Evolutionary conservation across 2,888 invertebrate species (phyloP), one percentile per base, ranked within the genome.

Genomic region (Euzetes globulus): DNA sequence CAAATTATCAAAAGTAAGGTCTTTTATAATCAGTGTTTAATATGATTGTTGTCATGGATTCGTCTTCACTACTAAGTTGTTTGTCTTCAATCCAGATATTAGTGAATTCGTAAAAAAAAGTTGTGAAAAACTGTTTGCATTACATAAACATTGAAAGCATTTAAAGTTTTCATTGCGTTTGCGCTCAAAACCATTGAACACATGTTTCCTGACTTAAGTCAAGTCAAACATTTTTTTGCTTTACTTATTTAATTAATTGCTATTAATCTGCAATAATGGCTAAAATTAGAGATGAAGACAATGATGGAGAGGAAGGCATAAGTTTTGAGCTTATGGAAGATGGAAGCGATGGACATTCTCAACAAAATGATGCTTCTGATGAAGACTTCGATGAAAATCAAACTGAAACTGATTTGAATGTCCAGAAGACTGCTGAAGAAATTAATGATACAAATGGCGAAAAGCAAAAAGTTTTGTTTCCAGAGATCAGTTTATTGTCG

Each of bases 401-500:
- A 41, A 41, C 65, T 1, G 29, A 70, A 5, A 29, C 4, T 72
- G 72, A 72, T 19, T 29, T 15, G 11, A 41, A 41, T 55, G 72
- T 15, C 11, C 1, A 22, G 5, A 27, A 58, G 19, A 7, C 25
- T 4, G 15, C 0, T 37, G 72, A 25, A 37, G 73, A 75, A 25
- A 29, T 9, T 33, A 50, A 45, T 22, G 58, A 19, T 22, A 41
- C 17, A 19, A 29, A 60, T 17, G 33, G 27, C 5, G 52, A 19
- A 9, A 52, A 52, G n/a, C 52, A 52, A 52, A 41, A 29, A 17
- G 63, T 47, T 11, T 72, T 71, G 29, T 74, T 71, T 25, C 72
- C 50, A n/a, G 52, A 75, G 27, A 22, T 55, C 11, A 68, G 19
- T 29, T 47, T 73, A 37, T 63, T 77, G 45, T 77, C 78, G 15